Conservation (phyloP, 1,140 invertebrate species). For the Zaprionus africanus region DNA sequence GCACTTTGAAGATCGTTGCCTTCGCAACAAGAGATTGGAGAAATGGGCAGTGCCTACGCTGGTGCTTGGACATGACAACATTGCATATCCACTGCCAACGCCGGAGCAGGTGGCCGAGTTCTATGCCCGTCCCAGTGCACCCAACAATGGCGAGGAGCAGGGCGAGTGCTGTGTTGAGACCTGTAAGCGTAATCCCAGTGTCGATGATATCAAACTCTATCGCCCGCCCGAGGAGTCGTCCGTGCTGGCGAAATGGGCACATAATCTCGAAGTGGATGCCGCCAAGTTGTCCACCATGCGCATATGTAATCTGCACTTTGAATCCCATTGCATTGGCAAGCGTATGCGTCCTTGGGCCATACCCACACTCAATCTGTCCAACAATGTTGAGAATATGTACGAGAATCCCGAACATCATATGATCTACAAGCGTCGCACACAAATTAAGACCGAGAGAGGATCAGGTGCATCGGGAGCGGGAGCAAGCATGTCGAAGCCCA, state of each 20-base stretch:
- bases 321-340: slow-evolving; percentile 77
- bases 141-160: slow-evolving; percentile 77
- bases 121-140: slow-evolving; percentile 65
- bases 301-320: slow-evolving; percentile 80
- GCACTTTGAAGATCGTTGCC: slow-evolving; percentile 77
- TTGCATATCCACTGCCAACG: slow-evolving; percentile 66
- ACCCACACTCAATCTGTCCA: slow-evolving; percentile 72
- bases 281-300: slow-evolving; percentile 49
- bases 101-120: slow-evolving; percentile 72
- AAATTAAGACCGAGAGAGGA: slow-evolving; percentile 38
- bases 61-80: slow-evolving; percentile 67
- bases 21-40: slow-evolving; percentile 77
- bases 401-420: slow-evolving; percentile 74
- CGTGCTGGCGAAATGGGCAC: slow-evolving; percentile 74
- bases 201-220: slow-evolving; percentile 79
- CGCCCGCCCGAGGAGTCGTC: slow-evolving; percentile 70
- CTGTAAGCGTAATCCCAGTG: slow-evolving; percentile 75
- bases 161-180: slow-evolving; percentile 79
- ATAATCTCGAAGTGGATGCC: slow-evolving; percentile 69
- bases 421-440: slow-evolving; percentile 65
- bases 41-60: slow-evolving; percentile 79
- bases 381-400: slow-evolving; percentile 72
- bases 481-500: slow-evolving; percentile 45
- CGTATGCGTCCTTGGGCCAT: slow-evolving; percentile 78
- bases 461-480: not conserved